A percentile compares a stretch with the other conserved stretches of the same genome.
Conservation (phyloP, 2,888 invertebrate species). For the Sarcophaga caerulescens region DNA sequence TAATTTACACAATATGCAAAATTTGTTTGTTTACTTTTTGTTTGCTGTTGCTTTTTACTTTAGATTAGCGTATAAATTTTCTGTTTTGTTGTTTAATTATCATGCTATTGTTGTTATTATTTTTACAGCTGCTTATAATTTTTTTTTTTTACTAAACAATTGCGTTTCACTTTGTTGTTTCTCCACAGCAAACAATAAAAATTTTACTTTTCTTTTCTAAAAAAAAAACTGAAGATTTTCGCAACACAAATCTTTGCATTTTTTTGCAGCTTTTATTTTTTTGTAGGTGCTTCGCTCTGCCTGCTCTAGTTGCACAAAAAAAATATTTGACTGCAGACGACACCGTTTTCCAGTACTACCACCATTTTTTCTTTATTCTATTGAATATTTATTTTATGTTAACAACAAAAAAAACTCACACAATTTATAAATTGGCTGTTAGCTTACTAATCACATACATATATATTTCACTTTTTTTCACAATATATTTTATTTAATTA, state of each 20-base stretch:
- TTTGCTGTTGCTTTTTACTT: neutral
- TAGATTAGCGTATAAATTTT: neutral
- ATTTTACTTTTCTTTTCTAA: slow-evolving; percentile 26
- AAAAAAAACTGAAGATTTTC: slow-evolving; percentile 14
- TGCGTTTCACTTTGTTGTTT: slow-evolving; percentile 48
- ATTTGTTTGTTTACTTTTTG: slow-evolving; percentile 43
- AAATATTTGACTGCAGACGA: slow-evolving; percentile 51
- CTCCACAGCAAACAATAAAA: neutral
- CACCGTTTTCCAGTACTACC: slow-evolving; percentile 57
- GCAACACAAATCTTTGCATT: slow-evolving; percentile 17
- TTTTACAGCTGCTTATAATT: neutral
- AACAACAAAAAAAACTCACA: slow-evolving; percentile 24
- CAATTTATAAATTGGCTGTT: neutral
- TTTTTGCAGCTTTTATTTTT: slow-evolving; percentile 21
- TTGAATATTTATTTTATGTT: neutral
- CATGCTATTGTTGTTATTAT: slow-evolving; percentile 8
- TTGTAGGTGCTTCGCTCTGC: slow-evolving; percentile 21
- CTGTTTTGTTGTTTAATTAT: slow-evolving; percentile 25
- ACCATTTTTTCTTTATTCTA: neutral
- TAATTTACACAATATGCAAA: slow-evolving; percentile 4
- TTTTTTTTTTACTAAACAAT: slow-evolving; percentile 15
- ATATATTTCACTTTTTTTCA: slow-evolving; percentile 14
- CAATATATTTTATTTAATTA: slow-evolving; percentile 15
- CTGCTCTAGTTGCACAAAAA: slow-evolving; percentile 54
- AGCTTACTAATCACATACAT: slow-evolving; percentile 13